Percentiles rank a stretch among this genome's conserved stretches.
phyloP scores from a whole-genome alignment of 2,113 vertebrate species.

The Macquaria ambigua region DNA sequence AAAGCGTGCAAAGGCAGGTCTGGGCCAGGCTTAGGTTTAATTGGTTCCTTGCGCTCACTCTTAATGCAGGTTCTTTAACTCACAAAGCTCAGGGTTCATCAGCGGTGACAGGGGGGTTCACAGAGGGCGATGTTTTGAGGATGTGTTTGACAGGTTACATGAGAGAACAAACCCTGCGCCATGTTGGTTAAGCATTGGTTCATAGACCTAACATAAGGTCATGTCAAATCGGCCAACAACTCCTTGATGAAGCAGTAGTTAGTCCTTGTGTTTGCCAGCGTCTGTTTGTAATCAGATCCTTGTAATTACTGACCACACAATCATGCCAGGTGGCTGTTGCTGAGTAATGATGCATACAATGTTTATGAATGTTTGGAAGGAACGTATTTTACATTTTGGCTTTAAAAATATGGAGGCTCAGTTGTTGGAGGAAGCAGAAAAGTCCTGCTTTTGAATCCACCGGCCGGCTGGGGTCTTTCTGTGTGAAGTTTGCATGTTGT shows the following conservation, averaged over 20 bases:
- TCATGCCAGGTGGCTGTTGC: background rate
- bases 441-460: background rate
- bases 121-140: background rate
- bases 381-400: background rate
- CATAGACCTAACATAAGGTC: constrained; percentile 26
- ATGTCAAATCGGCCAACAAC: background rate
- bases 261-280: background rate
- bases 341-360: background rate
- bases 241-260: background rate
- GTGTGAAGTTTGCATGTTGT: no score
- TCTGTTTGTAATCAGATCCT: background rate
- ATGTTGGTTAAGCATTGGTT: background rate
- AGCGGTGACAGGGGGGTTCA: constrained; percentile 17
- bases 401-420: background rate
- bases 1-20: constrained; percentile 40
- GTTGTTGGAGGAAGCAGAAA: background rate
- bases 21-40: constrained; percentile 52
- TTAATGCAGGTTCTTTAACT: constrained; percentile 26
- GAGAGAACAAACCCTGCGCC: background rate
- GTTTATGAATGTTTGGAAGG: background rate
- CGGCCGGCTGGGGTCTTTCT: background rate
- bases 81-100: constrained; percentile 29
- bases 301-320: background rate
- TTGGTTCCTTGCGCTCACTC: constrained; percentile 47
- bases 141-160: background rate